These are phyloP conservation scores for Troides oblongomaculatus DNA, from an alignment of 2,888 invertebrate species.

Conservation along the genomic window DNA sequence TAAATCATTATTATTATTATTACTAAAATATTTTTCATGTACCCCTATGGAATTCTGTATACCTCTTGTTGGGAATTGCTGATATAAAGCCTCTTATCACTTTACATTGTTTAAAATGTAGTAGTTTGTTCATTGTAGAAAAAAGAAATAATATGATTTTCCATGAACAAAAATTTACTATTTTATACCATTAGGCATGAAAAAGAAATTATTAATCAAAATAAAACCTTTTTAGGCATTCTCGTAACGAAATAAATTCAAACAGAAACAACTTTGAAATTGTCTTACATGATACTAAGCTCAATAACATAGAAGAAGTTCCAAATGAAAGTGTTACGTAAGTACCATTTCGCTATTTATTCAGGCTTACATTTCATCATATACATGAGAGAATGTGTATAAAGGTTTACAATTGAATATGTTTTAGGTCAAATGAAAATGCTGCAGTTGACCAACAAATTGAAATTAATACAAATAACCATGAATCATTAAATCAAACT, in stretches of 20 bases:
- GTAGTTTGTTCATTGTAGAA: too few relatives aligned
- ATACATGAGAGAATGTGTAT: background rate
- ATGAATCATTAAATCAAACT: background rate
- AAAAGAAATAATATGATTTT: too few relatives aligned
- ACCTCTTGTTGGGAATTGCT: too few relatives aligned
- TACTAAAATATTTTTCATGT: too few relatives aligned
- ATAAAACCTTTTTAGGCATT: background rate
- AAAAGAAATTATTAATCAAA: background rate
- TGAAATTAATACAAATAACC: background rate
- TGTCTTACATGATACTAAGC: background rate
- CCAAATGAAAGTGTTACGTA: constrained; percentile 8
- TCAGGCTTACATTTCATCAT: background rate
- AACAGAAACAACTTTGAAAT: constrained; percentile 1
- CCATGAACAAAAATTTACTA: too few relatives aligned
- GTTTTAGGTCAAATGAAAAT: constrained; percentile 14
- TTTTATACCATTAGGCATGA: background rate
- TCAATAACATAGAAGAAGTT: background rate
- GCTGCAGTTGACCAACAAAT: constrained; percentile 1
- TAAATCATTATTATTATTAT: too few relatives aligned
- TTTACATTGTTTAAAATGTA: too few relatives aligned
- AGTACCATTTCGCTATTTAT: background rate
- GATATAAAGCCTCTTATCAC: too few relatives aligned
- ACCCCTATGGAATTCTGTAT: too few relatives aligned
- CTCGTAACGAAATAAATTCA: background rate
- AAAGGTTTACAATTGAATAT: background rate